Evolutionary conservation across 1,140 invertebrate species (phyloP).

Genomic region (Diorhabda elongata): DNA sequence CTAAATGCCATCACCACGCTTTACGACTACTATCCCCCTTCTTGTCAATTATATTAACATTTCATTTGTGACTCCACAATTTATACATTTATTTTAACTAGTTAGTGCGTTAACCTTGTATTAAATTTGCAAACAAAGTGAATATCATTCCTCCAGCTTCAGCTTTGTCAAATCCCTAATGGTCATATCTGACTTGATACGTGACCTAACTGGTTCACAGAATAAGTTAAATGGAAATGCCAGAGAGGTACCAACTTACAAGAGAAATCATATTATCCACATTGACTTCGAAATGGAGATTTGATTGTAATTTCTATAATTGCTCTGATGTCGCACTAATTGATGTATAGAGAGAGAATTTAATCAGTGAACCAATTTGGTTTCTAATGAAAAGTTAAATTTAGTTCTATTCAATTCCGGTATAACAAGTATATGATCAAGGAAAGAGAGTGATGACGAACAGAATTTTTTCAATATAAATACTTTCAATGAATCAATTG

Average conservation of each 20-base stretch:
- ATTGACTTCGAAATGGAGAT: constrained; percentile 2
- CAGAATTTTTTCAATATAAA: too few relatives aligned
- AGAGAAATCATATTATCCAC: neutral
- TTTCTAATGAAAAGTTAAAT: too few relatives aligned
- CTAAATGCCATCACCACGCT: too few relatives aligned
- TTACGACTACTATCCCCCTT: too few relatives aligned
- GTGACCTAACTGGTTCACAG: neutral
- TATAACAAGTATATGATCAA: too few relatives aligned
- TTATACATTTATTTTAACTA: neutral
- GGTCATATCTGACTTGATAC: neutral
- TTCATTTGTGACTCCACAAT: neutral
- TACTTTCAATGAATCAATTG: too few relatives aligned
- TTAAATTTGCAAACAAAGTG: neutral
- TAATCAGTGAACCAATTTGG: neutral
- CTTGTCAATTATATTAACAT: too few relatives aligned
- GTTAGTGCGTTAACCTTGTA: neutral
- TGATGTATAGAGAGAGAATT: constrained; percentile 3
- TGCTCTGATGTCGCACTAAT: neutral
- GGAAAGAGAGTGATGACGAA: too few relatives aligned
- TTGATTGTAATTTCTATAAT: constrained; percentile 3
- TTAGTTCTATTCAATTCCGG: too few relatives aligned
- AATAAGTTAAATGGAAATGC: neutral
- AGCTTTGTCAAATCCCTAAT: constrained; percentile 1
- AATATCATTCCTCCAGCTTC: neutral
- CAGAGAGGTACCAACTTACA: neutral